Evolutionary conservation across 2,888 invertebrate species (phyloP).

Genomic region (Ochropleura plecta): DNA sequence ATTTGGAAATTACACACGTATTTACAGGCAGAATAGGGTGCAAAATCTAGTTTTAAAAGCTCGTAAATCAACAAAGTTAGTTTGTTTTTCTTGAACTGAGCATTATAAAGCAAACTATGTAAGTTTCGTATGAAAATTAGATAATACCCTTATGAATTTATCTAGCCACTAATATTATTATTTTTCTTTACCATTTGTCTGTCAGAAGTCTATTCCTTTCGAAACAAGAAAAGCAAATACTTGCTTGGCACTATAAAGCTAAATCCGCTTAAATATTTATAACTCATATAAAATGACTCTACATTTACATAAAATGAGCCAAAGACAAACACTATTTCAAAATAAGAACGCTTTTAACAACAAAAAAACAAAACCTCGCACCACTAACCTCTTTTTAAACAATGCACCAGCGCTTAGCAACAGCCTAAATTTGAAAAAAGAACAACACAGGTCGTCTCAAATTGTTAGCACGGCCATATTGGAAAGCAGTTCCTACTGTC

Average conservation of each 20-base stretch:
- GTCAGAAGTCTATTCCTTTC: background rate
- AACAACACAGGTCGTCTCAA: constrained; percentile 19
- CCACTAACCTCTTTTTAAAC: constrained; percentile 18
- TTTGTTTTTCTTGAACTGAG: background rate
- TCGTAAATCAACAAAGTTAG: background rate
- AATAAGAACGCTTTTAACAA: background rate
- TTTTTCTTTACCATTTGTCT: background rate
- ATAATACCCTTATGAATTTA: background rate
- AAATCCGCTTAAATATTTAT: constrained; percentile 10
- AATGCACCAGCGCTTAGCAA: constrained; percentile 43
- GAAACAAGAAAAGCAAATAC: background rate
- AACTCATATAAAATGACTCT: background rate
- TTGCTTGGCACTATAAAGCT: too few relatives aligned
- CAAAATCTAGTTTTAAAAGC: background rate
- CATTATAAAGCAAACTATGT: background rate
- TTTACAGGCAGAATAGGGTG: background rate
- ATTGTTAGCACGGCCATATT: constrained; percentile 26
- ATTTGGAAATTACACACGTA: background rate
- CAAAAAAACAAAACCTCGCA: constrained; percentile 21
- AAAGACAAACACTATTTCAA: constrained; percentile 10
- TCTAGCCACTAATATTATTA: background rate
- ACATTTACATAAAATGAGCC: background rate
- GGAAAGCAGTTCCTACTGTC: background rate
- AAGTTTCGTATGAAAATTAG: background rate
- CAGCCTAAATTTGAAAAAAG: constrained; percentile 41